Base-by-base conservation (phyloP, 2,888 invertebrate species). In the Hololepta plana region DNA sequence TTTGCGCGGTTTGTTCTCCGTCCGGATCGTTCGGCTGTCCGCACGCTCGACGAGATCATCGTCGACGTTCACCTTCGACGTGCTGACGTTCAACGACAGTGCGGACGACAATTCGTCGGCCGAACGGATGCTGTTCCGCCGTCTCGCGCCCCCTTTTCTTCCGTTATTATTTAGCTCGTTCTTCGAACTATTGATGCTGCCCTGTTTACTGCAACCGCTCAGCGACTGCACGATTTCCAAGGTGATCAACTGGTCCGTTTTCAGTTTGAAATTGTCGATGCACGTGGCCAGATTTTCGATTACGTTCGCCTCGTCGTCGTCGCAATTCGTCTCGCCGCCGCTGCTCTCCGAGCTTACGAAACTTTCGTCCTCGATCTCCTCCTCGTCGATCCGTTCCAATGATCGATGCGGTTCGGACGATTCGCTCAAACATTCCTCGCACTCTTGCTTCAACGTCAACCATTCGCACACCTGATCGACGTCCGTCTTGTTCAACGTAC, bases 381-480 rank as follows among this genome's bases (percentile, higher is more conserved):
- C 60, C 43, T 64, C 64, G 37, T 64, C 64, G 15, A 67, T 66
- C 36, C 60, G 49, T 37, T 63, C 65, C 20, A 66, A 44, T 5
- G 62, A 61, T 33, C 61, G 47, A 26, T 58, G 54, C 1, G 55
- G 53, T 38, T 60, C 62, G n/a, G 62, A 62, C 7, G 52, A 51
- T 28, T 59, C 60, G 24, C 66, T 67, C 23, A 77, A 61, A 46
- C 82, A 82, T 45, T 84, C 82, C 49, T 84, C 81, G 51, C 81
- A 84, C 51, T 85, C 85, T 38, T 82, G 81, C 45, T 84, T 84
- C 33, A 82, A 56, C 41, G 76, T 80, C 10, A 85, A 55, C 85
- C 85, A 85, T 38, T 80, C 75, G 44, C 77, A 67, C 23, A 74
- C 71, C 53, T 79, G 79, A 42, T 75, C 76, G 36, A 73, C 65